Base-by-base conservation (phyloP, 2,888 invertebrate species). In the Pyrgus malvae region DNA sequence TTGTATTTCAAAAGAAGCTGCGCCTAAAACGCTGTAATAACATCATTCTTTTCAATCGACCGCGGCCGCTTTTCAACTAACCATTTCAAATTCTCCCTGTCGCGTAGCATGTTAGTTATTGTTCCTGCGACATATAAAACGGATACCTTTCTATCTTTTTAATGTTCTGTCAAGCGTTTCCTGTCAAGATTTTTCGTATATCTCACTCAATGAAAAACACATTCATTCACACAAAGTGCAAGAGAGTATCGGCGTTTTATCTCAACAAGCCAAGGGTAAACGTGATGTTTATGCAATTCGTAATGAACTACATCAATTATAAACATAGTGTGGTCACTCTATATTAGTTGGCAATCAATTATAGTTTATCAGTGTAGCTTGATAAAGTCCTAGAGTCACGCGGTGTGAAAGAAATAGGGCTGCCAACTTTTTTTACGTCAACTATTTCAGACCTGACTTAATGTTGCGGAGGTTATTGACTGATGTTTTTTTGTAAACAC, bases 41-140 rank as follows among this genome's bases (percentile, higher is more conserved):
- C 72, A 74, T 78, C 72, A 80, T 73, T 79, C 71, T 78, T 77
- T 69, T 70, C 69, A 77, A 77, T 74, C 68, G 69, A 70, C 70
- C 75, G 69, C 67, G 66, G 67, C 71, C 65, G 66, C 12, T 69
- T 61, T 63, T 58, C 66, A 67, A 65, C 60, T 63, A 69, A 69
- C 68, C 69, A 68, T 76, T 76, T 68, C 63, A 60, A 61, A 66
- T 68, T 63, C 58, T 66, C 62, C 62, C 55, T 59, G 66, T 58
- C 61, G 48, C 35, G n/a, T 27, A 14, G 27, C 55, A 37, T 31
- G 42, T 40, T 60, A 56, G 54, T 62, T 62, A 60, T 56, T 48
- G 50, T 45, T 57, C 55, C 46, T 58, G 51, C 48, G 21, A 21
- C 21, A 12, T 42, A 55, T 9, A 45, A 31, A 29, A 16, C 25